Base-by-base conservation (phyloP, 2,888 invertebrate species). In the Apotomis capreana region DNA sequence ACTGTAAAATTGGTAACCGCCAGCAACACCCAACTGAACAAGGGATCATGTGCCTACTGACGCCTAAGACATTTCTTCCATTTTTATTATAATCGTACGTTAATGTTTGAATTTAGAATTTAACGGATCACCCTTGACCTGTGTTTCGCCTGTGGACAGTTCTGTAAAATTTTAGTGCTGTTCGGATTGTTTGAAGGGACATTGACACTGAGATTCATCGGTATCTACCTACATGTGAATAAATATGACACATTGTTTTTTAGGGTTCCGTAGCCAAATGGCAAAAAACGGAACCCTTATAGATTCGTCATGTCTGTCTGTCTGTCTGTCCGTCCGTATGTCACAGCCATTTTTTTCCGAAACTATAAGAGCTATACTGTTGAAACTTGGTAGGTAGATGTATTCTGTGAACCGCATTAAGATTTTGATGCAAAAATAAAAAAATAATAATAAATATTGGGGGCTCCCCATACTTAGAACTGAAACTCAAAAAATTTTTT, bases 1-100 rank as follows among this genome's bases (percentile, higher is more conserved):
- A 82, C 86, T 84, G 86, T 86, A 80, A 84, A 84, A 84, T 83
- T 81, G 79, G 80, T 74, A 75, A 78, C 67, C 60, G 46, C 49
- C 52, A 26, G 36, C 51, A 0, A 55, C 46, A 49, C 51, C 13
- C 5, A 10, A 13, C 3, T 12, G 8, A 44, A 55, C 57, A 65
- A 65, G 8, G 9, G 8, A 44, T 12, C n/a, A 65, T 36, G n/a
- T 36, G 5, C 13, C 44, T 36, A 12, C n/a, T 4, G 9, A 13
- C 44, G 0, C 12, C 26, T 10, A 36, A 46, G 46, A 15, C 46
- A 26, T 12, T 57, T 65, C 54, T 3, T 44, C n/a, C 55, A 8
- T 57, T 57, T 65, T n/a, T 5, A 46, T 46, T 6, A 0, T 26
- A 57, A 8, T 8, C 46, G 5, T 12, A 5, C 26, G 52, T 69